Conservation (phyloP, 1,140 invertebrate species). For the Delia radicum region DNA sequence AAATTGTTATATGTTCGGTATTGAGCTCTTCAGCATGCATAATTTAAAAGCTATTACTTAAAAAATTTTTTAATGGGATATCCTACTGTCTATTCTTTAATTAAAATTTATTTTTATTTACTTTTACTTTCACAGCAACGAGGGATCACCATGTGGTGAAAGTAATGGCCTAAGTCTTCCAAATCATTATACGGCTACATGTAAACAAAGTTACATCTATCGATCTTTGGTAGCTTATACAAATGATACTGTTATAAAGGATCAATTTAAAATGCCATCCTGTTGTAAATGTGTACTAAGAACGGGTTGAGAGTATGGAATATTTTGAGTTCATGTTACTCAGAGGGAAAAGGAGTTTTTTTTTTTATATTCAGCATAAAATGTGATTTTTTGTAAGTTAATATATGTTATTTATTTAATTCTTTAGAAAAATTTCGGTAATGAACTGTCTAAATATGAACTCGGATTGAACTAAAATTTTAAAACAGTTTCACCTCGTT, state of each 20-base stretch:
- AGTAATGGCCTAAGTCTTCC: slow-evolving; percentile 54
- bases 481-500: too few species aligned
- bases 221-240: slow-evolving; percentile 58
- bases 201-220: slow-evolving; percentile 67
- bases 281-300: slow-evolving; percentile 64
- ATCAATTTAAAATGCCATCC: slow-evolving; percentile 60
- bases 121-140: slow-evolving; percentile 37
- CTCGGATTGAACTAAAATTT: too few species aligned
- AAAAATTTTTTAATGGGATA: too few species aligned
- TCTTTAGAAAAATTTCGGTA: too few species aligned
- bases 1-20: too few species aligned
- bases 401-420: too few species aligned
- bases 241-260: slow-evolving; percentile 43
- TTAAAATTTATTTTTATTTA: background rate
- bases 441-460: too few species aligned
- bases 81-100: too few species aligned
- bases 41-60: too few species aligned
- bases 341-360: background rate
- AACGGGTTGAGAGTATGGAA: background rate
- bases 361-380: background rate
- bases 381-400: background rate
- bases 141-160: slow-evolving; percentile 41
- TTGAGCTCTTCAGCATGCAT: too few species aligned
- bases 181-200: slow-evolving; percentile 58
- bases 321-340: background rate